Percentiles rank a stretch among this genome's conserved stretches.
These are phyloP conservation scores for Megalops cyprinoides DNA, from an alignment of 2,797 vertebrate species.

Conservation along the genomic window DNA sequence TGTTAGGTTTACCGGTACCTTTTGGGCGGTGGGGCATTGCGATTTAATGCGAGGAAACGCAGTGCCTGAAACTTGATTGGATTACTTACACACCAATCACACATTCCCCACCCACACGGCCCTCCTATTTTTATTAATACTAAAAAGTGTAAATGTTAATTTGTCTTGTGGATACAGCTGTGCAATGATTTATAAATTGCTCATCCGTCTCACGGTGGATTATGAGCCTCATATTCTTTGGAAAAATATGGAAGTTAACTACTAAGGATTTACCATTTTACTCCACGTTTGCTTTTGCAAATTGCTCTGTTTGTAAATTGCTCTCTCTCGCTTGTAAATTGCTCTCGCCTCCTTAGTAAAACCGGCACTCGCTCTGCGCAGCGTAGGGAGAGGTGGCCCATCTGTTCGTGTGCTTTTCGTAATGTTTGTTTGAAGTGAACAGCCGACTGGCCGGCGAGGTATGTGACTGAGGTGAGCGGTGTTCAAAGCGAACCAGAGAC, in stretches of 20 bases:
- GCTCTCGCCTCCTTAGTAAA: background rate
- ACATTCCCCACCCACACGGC: constrained; percentile 47
- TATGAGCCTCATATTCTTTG: background rate
- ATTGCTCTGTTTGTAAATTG: too few species aligned
- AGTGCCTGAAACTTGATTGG: constrained; percentile 47
- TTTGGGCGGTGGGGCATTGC: constrained; percentile 45
- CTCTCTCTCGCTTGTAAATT: too few species aligned
- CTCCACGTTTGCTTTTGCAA: too few species aligned
- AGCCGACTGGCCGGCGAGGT: background rate
- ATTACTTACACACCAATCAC: constrained; percentile 45
- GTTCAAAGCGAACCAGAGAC: constrained; percentile 4
- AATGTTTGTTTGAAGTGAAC: constrained; percentile 20
- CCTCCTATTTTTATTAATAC: constrained; percentile 49
- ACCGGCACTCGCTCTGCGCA: background rate
- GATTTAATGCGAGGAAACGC: constrained; percentile 60
- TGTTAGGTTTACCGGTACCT: constrained; percentile 59
- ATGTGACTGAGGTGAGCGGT: background rate
- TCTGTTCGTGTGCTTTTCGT: background rate
- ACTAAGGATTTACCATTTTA: too few species aligned
- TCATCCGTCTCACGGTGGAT: background rate
- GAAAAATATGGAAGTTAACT: background rate
- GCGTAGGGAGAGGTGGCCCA: background rate
- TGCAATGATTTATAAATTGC: background rate
- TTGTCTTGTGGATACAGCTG: constrained; percentile 27
- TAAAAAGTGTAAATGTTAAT: constrained; percentile 38